Percentiles rank a stretch among this genome's conserved stretches.
Evolutionary conservation across 2,888 invertebrate genomes (phyloP).

Genomic region (Idaea dimidiata): DNA sequence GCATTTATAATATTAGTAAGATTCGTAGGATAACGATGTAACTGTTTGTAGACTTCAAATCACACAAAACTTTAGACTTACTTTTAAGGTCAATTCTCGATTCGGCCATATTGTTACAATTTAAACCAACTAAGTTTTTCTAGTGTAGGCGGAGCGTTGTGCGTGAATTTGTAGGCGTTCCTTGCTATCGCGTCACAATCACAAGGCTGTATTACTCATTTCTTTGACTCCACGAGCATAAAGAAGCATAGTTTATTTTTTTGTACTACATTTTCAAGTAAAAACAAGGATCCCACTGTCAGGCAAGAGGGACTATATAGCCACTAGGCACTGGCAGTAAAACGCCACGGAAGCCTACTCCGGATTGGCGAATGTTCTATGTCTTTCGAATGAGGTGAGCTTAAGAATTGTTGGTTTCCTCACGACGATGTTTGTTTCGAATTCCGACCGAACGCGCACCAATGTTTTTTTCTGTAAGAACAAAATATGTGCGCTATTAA

Average conservation of each 20-base stretch:
- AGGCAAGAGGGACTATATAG: no score
- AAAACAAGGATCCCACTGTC: background rate
- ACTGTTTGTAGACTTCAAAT: background rate
- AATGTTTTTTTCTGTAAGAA: no score
- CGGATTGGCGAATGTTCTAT: no score
- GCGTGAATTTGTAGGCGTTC: slow-evolving; percentile 68
- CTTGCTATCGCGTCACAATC: slow-evolving; percentile 39
- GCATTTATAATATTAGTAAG: no score
- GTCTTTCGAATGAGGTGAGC: no score
- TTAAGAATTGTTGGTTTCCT: no score
- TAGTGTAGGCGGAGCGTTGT: slow-evolving; percentile 68
- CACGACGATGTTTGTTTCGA: no score
- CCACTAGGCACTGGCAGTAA: no score
- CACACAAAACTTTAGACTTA: no score
- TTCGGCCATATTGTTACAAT: slow-evolving; percentile 46
- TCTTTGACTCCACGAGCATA: slow-evolving; percentile 33
- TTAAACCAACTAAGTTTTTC: slow-evolving; percentile 47
- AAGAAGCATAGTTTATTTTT: slow-evolving; percentile 6
- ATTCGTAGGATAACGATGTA: background rate
- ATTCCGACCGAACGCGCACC: no score
- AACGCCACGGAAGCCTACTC: no score
- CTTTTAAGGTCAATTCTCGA: background rate
- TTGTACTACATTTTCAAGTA: background rate
- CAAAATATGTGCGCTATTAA: no score
- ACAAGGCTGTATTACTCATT: slow-evolving; percentile 69